phyloP scores from a whole-genome alignment of 2,888 invertebrate genomes.

The Bimastos eiseni region DNA sequence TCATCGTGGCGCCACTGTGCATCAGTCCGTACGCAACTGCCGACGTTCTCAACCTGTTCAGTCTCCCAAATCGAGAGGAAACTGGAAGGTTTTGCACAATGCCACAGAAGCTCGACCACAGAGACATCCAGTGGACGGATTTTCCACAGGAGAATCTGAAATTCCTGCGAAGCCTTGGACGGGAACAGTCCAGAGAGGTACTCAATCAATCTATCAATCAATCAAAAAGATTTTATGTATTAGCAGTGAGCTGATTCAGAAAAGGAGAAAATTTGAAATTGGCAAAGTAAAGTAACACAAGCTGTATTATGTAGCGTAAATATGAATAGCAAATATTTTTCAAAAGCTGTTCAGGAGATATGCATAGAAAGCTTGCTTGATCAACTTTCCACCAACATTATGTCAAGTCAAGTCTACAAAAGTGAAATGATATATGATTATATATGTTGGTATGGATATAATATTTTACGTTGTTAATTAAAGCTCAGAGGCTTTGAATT shows the following conservation, averaged over 20 bases:
- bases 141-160: conserved; percentile 4
- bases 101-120: not conserved
- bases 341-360: too few relatives aligned
- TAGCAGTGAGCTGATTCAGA: too few relatives aligned
- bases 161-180: conserved; percentile 1
- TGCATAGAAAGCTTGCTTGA: too few relatives aligned
- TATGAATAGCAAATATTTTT: too few relatives aligned
- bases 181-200: not conserved
- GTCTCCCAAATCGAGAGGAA: not conserved
- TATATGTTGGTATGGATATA: not conserved
- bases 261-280: too few relatives aligned
- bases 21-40: not conserved
- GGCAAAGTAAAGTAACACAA: too few relatives aligned
- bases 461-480: not conserved
- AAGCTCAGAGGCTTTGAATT: not conserved
- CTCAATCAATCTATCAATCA: too few relatives aligned
- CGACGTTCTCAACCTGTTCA: not conserved
- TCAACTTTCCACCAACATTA: too few relatives aligned
- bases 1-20: not conserved
- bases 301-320: too few relatives aligned
- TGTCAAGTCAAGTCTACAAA: too few relatives aligned
- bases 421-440: too few relatives aligned
- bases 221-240: too few relatives aligned
- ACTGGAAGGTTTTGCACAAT: not conserved
- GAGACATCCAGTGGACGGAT: not conserved